Evolutionary conservation across 30 jellyfish, hydroid and myxozoan species (phyloP).

Genomic region (Cassiopea xamachana): DNA sequence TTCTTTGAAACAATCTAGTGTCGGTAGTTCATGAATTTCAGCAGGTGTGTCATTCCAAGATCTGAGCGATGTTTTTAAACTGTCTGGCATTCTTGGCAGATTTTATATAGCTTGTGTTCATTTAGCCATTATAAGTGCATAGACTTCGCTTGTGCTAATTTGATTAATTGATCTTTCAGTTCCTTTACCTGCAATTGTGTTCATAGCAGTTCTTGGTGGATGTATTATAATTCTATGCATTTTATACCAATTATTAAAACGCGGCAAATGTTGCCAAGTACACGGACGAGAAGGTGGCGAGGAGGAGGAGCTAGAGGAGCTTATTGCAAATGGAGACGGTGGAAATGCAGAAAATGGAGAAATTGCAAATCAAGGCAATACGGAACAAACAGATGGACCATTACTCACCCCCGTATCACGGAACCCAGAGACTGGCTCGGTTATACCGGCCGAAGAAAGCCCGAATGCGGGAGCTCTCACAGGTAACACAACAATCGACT

Average conservation of each 20-base stretch:
- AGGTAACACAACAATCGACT: constrained; percentile 70
- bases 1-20: no score
- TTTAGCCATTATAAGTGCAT: no score
- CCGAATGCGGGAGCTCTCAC: not conserved
- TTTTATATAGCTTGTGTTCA: no score
- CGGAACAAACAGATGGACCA: constrained; percentile 45
- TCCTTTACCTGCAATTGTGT: constrained; percentile 81
- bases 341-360: constrained; percentile 9
- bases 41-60: no score
- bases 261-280: constrained; percentile 74
- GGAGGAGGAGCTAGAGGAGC: constrained; percentile 58
- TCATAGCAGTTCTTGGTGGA: constrained; percentile 58
- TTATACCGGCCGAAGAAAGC: constrained; percentile 15
- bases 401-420: not conserved
- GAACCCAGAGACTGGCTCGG: not conserved
- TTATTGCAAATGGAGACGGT: constrained; percentile 31
- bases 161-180: constrained; percentile 20
- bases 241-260: constrained; percentile 55
- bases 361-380: constrained; percentile 7
- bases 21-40: no score
- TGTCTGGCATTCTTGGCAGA: no score
- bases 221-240: constrained; percentile 51
- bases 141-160: no score
- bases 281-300: constrained; percentile 76
- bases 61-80: no score